These are phyloP conservation scores for Lithophane semibrunnea DNA, from an alignment of 2,888 invertebrate genomes.

Conservation along the genomic window DNA sequence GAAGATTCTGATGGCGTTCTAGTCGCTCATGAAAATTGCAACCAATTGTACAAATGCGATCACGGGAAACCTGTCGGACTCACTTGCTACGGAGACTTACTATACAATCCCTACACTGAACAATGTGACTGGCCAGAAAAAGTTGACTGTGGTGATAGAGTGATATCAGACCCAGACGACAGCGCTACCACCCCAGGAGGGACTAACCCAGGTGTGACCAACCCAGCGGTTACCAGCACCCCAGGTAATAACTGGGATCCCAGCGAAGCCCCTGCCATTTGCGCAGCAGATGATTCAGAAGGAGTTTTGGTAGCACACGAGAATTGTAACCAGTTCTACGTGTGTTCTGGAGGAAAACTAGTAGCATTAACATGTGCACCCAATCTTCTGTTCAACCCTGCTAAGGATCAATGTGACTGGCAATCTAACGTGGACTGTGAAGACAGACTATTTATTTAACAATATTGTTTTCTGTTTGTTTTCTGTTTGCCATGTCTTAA, in stretches of 20 bases:
- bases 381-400: too few relatives aligned
- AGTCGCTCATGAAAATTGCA: conserved; percentile 74
- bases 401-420: too few relatives aligned
- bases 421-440: conserved; percentile 70
- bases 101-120: conserved; percentile 69
- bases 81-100: conserved; percentile 58
- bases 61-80: conserved; percentile 66
- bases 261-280: too few relatives aligned
- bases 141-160: conserved; percentile 69
- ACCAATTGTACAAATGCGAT: conserved; percentile 73
- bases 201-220: not conserved
- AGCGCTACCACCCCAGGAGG: conserved; percentile 1
- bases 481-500: conserved; percentile 34
- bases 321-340: too few relatives aligned
- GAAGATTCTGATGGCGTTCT: conserved; percentile 66
- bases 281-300: too few relatives aligned
- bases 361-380: too few relatives aligned
- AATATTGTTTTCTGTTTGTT: conserved; percentile 44
- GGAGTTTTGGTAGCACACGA: too few relatives aligned
- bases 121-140: conserved; percentile 74
- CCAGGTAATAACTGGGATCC: too few relatives aligned
- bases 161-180: conserved; percentile 41
- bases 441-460: conserved; percentile 58
- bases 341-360: too few relatives aligned
- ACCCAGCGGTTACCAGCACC: too few relatives aligned